These are phyloP conservation scores for Myotis brandtii DNA, from an alignment of 2,113 vertebrate genomes.

Conservation along the genomic window DNA sequence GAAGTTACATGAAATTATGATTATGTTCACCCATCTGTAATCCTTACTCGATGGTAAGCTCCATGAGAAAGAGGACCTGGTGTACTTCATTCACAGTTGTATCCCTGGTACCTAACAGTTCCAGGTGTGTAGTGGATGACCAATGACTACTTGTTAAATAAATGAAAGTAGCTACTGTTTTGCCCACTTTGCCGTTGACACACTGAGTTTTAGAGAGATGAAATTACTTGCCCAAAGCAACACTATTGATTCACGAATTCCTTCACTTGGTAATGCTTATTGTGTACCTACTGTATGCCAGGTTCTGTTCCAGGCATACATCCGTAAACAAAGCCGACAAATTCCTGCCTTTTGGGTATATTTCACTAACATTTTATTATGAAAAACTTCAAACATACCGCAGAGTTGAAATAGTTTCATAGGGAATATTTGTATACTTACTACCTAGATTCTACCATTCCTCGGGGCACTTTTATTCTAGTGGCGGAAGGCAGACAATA, in stretches of 20 bases:
- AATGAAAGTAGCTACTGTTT: not conserved
- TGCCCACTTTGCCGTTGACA: not conserved
- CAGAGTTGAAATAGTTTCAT: not conserved
- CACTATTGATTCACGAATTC: not conserved
- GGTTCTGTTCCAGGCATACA: not conserved
- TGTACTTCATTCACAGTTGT: not conserved
- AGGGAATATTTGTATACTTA: not conserved
- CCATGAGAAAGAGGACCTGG: not conserved
- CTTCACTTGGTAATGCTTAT: not conserved
- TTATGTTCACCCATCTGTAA: not conserved
- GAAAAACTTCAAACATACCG: not conserved
- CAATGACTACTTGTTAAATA: not conserved
- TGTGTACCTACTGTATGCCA: not conserved
- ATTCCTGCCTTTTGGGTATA: not conserved
- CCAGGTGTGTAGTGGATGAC: not conserved
- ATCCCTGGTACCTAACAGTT: not conserved
- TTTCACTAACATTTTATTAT: not conserved
- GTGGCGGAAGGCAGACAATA: not conserved
- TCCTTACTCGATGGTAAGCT: not conserved
- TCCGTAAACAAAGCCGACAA: not conserved
- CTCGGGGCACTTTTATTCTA: not conserved
- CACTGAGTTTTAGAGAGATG: not conserved
- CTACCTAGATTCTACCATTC: not conserved
- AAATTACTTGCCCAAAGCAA: not conserved
- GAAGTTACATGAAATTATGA: not conserved